phyloP scores from a whole-genome alignment of 1,140 invertebrate genomes.

The Homarus americanus region DNA sequence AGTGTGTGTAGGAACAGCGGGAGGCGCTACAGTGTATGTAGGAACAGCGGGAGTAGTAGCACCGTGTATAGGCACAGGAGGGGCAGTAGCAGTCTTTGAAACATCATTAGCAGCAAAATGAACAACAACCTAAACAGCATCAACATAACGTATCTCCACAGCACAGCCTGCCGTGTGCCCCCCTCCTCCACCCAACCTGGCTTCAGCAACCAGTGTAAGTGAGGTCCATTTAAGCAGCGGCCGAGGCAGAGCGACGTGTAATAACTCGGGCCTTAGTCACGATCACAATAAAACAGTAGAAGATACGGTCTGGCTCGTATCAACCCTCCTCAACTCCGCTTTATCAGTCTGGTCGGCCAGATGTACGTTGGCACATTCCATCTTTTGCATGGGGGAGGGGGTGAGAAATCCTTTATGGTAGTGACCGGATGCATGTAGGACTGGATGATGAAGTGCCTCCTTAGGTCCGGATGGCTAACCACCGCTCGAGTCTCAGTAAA shows the following conservation, averaged over 20 bases:
- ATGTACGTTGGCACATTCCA: background rate
- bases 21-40: too few species aligned
- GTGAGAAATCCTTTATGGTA: constrained; percentile 22
- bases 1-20: too few species aligned
- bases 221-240: constrained; percentile 9
- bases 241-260: constrained; percentile 21
- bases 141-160: too few species aligned
- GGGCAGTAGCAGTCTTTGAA: too few species aligned
- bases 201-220: too few species aligned
- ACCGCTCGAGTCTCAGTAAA: constrained; percentile 29
- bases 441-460: constrained; percentile 47
- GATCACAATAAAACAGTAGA: constrained; percentile 46
- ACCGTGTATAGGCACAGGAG: too few species aligned
- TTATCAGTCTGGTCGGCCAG: constrained; percentile 5
- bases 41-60: too few species aligned
- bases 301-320: constrained; percentile 55
- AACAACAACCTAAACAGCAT: too few species aligned
- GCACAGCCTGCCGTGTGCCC: too few species aligned
- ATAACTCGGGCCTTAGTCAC: constrained; percentile 31
- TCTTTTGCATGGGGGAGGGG: background rate
- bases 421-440: constrained; percentile 39
- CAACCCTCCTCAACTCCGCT: background rate
- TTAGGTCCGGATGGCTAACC: constrained; percentile 51
- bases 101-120: too few species aligned
- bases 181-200: too few species aligned